Evolutionary conservation across 2,797 vertebrate genomes (phyloP).

Genomic region (Corythornis leucogaster): DNA sequence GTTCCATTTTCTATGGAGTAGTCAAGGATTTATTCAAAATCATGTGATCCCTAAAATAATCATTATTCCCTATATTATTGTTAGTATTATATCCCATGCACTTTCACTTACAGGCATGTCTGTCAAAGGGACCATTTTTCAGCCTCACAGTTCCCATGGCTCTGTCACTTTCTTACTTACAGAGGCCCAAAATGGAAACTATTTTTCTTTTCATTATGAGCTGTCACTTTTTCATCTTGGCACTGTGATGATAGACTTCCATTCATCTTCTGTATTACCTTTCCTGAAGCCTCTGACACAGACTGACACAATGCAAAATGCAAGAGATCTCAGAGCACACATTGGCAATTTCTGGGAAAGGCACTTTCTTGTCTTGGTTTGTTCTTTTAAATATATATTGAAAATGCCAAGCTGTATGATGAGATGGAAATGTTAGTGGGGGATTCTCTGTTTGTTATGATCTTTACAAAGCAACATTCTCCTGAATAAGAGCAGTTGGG

Average conservation of each 20-base stretch:
- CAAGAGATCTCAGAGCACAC: conserved; percentile 77
- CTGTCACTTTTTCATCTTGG: conserved; percentile 89
- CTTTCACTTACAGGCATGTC: conserved; percentile 82
- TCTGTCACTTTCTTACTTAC: conserved; percentile 87
- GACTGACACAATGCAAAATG: conserved; percentile 85
- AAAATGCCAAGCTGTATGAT: conserved; percentile 49
- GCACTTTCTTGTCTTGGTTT: conserved; percentile 67
- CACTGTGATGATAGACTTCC: conserved; percentile 85
- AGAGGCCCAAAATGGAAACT: conserved; percentile 88
- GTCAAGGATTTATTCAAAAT: conserved; percentile 83
- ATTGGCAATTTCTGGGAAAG: conserved; percentile 76
- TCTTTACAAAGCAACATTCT: conserved; percentile 30
- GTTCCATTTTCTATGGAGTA: conserved; percentile 75
- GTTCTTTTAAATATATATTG: conserved; percentile 82
- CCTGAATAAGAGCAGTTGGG: conserved; percentile 1
- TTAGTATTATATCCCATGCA: conserved; percentile 76
- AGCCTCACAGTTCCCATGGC: conserved; percentile 82
- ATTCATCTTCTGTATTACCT: conserved; percentile 88
- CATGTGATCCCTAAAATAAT: conserved; percentile 84
- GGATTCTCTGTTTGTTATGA: conserved; percentile 51
- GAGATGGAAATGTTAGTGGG: conserved; percentile 50
- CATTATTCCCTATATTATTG: conserved; percentile 82
- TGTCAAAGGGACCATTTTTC: conserved; percentile 86
- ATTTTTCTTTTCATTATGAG: conserved; percentile 90
- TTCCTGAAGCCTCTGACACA: conserved; percentile 83